Evolutionary conservation across 2,888 invertebrate species (phyloP).

Genomic region (Zaprionus lineosus): DNA sequence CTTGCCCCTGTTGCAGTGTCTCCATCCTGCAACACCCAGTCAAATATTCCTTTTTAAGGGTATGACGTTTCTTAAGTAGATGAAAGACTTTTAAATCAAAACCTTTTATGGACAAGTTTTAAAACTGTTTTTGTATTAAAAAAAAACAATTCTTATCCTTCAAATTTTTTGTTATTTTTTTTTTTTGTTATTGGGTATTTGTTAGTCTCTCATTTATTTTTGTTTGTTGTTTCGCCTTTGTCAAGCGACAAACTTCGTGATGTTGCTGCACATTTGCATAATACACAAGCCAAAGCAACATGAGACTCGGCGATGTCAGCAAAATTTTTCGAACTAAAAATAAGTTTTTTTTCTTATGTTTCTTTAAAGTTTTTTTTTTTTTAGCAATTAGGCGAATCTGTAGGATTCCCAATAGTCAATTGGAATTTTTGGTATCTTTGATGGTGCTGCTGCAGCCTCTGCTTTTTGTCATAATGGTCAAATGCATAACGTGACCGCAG

Average conservation of each 20-base stretch:
- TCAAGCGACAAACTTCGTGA: slow-evolving; percentile 53
- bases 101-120: too few species aligned
- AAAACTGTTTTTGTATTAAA: too few species aligned
- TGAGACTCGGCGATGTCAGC: slow-evolving; percentile 19
- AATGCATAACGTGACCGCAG: slow-evolving; percentile 34
- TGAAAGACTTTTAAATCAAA: too few species aligned
- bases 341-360: slow-evolving; percentile 31
- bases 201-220: background rate
- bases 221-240: slow-evolving; percentile 17
- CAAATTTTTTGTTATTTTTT: too few species aligned
- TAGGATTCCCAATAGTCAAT: slow-evolving; percentile 32
- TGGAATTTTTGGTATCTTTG: slow-evolving; percentile 31
- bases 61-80: background rate
- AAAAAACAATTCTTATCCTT: too few species aligned
- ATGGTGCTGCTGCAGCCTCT: slow-evolving; percentile 2
- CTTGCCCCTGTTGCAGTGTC: slow-evolving; percentile 62
- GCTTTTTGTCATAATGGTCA: slow-evolving; percentile 12
- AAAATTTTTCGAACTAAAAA: slow-evolving; percentile 21
- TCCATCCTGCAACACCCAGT: too few species aligned
- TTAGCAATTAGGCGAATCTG: slow-evolving; percentile 54
- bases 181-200: slow-evolving; percentile 12
- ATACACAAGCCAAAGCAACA: slow-evolving; percentile 23
- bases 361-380: too few species aligned
- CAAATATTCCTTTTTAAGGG: background rate
- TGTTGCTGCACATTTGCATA: slow-evolving; percentile 47